phyloP scores from a whole-genome alignment of 1,140 invertebrate genomes.

The Zelostemma sp. region DNA sequence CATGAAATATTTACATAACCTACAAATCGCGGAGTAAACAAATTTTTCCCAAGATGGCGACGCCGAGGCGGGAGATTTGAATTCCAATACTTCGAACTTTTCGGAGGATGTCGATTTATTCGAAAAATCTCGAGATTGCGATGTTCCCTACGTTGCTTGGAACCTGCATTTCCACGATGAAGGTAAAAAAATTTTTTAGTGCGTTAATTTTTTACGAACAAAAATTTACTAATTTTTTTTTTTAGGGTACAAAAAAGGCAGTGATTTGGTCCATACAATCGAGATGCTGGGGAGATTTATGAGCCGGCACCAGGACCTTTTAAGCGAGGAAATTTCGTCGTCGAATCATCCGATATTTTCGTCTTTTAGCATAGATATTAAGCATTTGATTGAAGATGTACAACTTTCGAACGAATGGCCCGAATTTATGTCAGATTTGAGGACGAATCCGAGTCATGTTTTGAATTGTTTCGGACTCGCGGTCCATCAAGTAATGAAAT shows the following conservation, averaged over 20 bases:
- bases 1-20: too few species aligned
- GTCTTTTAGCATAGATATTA: conserved; percentile 76
- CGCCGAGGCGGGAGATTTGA: too few species aligned
- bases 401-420: conserved; percentile 74
- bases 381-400: conserved; percentile 73
- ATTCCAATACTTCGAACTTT: too few species aligned
- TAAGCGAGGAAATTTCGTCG: too few species aligned
- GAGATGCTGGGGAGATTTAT: conserved; percentile 72
- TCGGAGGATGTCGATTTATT: conserved; percentile 15
- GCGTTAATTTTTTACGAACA: conserved; percentile 5
- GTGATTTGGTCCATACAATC: conserved; percentile 69
- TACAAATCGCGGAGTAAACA: too few species aligned
- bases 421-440: conserved; percentile 76
- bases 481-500: conserved; percentile 76
- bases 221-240: conserved; percentile 11
- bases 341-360: conserved; percentile 75
- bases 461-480: conserved; percentile 79
- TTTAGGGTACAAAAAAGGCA: conserved; percentile 70
- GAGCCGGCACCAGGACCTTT: conserved; percentile 63
- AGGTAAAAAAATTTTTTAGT: conserved; percentile 62
- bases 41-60: too few species aligned
- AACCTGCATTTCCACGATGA: conserved; percentile 78
- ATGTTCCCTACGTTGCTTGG: conserved; percentile 74
- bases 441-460: conserved; percentile 74
- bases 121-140: conserved; percentile 12